These are phyloP conservation scores for Rhinophrynus dorsalis DNA, from an alignment of 2,797 vertebrate genomes.

Conservation along the genomic window DNA sequence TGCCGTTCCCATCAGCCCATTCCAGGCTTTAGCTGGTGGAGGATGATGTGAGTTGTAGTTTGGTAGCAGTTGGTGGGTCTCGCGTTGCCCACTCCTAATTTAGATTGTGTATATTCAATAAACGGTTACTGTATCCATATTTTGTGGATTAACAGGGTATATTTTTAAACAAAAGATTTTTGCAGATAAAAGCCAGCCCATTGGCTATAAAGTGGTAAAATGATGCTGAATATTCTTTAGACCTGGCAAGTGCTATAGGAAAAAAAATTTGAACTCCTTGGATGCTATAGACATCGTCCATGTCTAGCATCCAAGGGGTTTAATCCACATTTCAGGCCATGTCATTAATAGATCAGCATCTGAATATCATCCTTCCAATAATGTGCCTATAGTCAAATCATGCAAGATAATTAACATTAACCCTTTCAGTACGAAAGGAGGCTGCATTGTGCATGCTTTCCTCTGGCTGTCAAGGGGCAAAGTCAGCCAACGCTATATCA, in stretches of 20 bases:
- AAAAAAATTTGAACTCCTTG: no score
- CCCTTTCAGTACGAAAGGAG: no score
- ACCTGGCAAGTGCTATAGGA: not conserved
- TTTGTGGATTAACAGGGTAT: slow-evolving; percentile 7
- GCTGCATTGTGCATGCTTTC: not conserved
- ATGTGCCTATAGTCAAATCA: not conserved
- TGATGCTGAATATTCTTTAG: not conserved
- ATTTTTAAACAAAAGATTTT: not conserved
- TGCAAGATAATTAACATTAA: not conserved
- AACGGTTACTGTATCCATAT: no score
- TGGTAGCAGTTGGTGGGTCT: no score
- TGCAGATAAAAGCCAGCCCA: not conserved
- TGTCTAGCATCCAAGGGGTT: not conserved
- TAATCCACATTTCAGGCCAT: not conserved
- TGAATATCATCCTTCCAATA: not conserved
- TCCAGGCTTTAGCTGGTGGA: no score
- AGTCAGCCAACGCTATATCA: no score
- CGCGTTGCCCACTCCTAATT: no score
- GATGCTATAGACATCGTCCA: no score
- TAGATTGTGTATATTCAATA: no score
- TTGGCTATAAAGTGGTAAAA: not conserved
- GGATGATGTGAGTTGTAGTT: no score
- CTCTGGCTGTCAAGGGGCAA: not conserved
- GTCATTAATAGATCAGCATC: not conserved
- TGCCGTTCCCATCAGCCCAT: no score